Base-by-base conservation (phyloP, 1,140 invertebrate genomes). In the Zaprionus camerounensis region DNA sequence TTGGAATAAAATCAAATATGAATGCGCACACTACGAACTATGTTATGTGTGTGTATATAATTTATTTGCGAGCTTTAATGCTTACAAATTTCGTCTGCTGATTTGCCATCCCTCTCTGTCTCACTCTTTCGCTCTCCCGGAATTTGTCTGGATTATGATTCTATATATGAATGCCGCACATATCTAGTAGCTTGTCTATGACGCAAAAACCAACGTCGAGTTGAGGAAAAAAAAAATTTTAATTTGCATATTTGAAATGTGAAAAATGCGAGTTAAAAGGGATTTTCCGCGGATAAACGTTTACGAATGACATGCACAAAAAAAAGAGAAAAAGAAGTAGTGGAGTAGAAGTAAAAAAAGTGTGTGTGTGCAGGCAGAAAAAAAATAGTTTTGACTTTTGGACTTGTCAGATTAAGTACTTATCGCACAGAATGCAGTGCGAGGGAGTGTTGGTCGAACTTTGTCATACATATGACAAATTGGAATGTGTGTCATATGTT, bases 1-100 rank as follows among this genome's bases (percentile, higher is more conserved):
- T 87, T 87, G 69, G 15, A 72, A 65, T 71, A 46, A 87, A 78
- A 82, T 86, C 59, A 87, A 86, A 87, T 80, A 79, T 81, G 76
- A 82, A 71, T 67, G 67, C 61, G 20, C 24, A 51, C n/a, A 63
- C 58, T 63, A 63, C 57, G n/a, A 38, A 46, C 41, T 46, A 46
- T 46, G 2, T 38, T 38, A 15, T 38, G 15, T 31, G 7, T 31
- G 28, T 31, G 58, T 74, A 77, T 62, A 82, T 80, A 66, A 80
- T 78, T 82, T 75, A 75, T 71, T 83, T 82, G 24, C 26, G 20
- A 65, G 73, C 59, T 64, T 76, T 76, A 76, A 65, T 71, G 71
- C 64, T 76, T 71, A 76, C 59, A 71, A 75, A 75, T 64, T 75
- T 75, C 22, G 24, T 56, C 20, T 56, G 22, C 56, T 62, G 6